Percentiles rank a stretch among this genome's conserved stretches.
Conservation (phyloP, 2,888 invertebrate genomes). For the Oegoconia quadripuncta region DNA sequence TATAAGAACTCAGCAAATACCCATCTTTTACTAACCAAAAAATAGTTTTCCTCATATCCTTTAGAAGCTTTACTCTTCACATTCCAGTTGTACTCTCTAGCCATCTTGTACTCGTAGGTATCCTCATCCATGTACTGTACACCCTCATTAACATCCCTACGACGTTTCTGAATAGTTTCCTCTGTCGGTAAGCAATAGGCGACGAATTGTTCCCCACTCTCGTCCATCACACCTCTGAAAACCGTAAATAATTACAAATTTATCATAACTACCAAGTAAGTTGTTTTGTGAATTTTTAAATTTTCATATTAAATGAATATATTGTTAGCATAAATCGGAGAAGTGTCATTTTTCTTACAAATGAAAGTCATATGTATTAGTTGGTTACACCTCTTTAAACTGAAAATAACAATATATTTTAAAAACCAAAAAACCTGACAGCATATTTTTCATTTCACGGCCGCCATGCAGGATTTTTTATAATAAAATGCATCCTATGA, state of each 20-base stretch:
- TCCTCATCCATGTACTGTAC: slow-evolving; percentile 92
- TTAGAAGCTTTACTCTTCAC: slow-evolving; percentile 97
- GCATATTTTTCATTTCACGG: no score
- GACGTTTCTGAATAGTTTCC: slow-evolving; percentile 93
- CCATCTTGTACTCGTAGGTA: slow-evolving; percentile 98
- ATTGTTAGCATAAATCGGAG: no score
- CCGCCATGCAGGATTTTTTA: no score
- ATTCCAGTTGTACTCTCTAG: slow-evolving; percentile 99
- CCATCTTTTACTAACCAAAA: slow-evolving; percentile 81
- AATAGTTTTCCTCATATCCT: slow-evolving; percentile 98
- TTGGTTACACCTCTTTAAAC: no score
- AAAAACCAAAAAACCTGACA: no score
- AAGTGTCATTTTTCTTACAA: no score
- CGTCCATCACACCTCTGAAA: slow-evolving; percentile 98
- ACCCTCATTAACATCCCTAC: slow-evolving; percentile 86
- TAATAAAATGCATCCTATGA: no score
- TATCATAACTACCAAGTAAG: neutral
- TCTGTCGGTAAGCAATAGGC: slow-evolving; percentile 98
- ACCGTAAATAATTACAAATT: slow-evolving; percentile 15
- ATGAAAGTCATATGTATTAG: no score
- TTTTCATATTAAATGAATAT: no score
- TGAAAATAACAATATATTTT: no score
- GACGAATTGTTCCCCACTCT: slow-evolving; percentile 99
- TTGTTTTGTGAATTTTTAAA: no score
- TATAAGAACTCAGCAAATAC: neutral